phyloP scores from a whole-genome alignment of 2,113 vertebrate species.

The Solea solea region DNA sequence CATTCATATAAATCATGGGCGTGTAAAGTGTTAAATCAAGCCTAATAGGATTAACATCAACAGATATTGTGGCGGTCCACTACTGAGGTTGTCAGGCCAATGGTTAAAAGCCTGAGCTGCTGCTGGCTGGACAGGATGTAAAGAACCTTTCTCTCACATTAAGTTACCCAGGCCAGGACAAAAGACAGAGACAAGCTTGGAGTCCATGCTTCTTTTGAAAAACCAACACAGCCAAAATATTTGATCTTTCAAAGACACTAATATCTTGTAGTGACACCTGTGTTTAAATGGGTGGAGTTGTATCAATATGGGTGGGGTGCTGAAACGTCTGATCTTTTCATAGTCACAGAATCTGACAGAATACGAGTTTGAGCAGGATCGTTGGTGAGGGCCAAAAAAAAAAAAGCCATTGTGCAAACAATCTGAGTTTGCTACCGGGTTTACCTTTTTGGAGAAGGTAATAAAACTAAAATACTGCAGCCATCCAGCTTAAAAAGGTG shows the following conservation, averaged over 20 bases:
- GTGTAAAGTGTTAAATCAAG: constrained; percentile 89
- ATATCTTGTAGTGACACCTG: constrained; percentile 74
- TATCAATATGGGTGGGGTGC: constrained; percentile 75
- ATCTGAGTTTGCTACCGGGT: constrained; percentile 26
- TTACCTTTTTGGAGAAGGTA: constrained; percentile 39
- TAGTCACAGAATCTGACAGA: constrained; percentile 43
- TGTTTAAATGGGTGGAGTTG: constrained; percentile 76
- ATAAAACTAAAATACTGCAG: constrained; percentile 63
- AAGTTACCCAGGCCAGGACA: constrained; percentile 51
- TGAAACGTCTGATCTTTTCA: constrained; percentile 68
- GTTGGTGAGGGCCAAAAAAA: constrained; percentile 19
- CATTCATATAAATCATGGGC: constrained; percentile 87
- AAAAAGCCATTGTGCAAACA: constrained; percentile 38
- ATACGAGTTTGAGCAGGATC: constrained; percentile 66
- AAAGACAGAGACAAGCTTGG: constrained; percentile 51
- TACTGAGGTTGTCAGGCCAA: constrained; percentile 80
- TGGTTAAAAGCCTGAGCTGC: constrained; percentile 80
- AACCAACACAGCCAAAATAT: constrained; percentile 65
- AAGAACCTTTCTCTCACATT: constrained; percentile 59
- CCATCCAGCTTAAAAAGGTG: constrained; percentile 69
- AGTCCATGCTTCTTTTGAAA: constrained; percentile 58
- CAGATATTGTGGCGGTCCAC: constrained; percentile 84
- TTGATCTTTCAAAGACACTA: constrained; percentile 76
- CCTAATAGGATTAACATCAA: constrained; percentile 88
- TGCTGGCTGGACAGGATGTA: constrained; percentile 71